These are phyloP conservation scores for Zaprionus ghesquierei DNA, from an alignment of 1,140 invertebrate species.

Conservation along the genomic window DNA sequence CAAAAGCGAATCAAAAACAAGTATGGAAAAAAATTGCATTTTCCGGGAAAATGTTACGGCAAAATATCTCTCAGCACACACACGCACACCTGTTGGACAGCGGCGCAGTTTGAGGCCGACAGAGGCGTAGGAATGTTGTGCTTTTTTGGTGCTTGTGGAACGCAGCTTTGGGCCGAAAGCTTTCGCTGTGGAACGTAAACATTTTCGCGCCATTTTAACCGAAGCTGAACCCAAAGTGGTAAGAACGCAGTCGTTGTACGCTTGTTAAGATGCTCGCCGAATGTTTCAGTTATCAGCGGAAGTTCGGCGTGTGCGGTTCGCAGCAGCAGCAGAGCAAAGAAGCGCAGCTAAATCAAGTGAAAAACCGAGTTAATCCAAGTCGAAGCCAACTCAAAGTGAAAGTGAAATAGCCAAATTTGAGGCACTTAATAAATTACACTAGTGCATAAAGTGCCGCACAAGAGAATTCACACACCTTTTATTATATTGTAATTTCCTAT, in stretches of 20 bases:
- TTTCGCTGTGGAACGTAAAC: slow-evolving; percentile 52
- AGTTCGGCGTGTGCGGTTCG: slow-evolving; percentile 59
- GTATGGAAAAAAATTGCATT: slow-evolving; percentile 53
- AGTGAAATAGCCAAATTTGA: not conserved
- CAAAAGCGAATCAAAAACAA: slow-evolving; percentile 1
- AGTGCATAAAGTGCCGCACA: not conserved
- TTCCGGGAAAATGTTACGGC: slow-evolving; percentile 20
- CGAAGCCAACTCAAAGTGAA: not conserved
- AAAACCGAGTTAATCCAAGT: not conserved
- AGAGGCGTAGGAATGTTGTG: not conserved
- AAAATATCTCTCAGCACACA: not conserved
- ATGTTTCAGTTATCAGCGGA: slow-evolving; percentile 64
- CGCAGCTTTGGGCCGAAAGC: slow-evolving; percentile 53
- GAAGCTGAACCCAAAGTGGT: slow-evolving; percentile 50
- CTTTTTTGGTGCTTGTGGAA: slow-evolving; percentile 39
- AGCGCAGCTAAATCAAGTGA: not conserved
- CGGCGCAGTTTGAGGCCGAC: not conserved
- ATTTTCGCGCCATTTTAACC: slow-evolving; percentile 61
- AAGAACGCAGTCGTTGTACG: slow-evolving; percentile 38
- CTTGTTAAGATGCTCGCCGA: slow-evolving; percentile 62
- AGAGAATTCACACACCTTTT: not conserved
- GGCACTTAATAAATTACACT: not conserved
- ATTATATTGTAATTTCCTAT: too few species aligned
- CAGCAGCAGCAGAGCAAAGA: not conserved
- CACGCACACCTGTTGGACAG: slow-evolving; percentile 30